Evolutionary conservation across 2,888 invertebrate species (phyloP).

Genomic region (Smittia sp.): DNA sequence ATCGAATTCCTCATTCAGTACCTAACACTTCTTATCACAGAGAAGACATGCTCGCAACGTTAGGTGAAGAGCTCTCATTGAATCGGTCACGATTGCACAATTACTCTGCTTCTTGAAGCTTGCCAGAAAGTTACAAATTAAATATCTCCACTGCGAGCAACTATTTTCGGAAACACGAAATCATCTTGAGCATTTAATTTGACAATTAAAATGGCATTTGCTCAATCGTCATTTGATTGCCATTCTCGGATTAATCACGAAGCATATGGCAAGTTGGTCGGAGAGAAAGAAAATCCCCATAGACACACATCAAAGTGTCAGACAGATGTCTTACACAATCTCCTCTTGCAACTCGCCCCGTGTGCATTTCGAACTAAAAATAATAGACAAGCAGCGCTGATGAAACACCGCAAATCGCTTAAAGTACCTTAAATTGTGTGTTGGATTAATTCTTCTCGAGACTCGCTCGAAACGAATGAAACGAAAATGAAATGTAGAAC

Average conservation of each 20-base stretch:
- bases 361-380: neutral
- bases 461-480: neutral
- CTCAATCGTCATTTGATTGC: constrained; percentile 10
- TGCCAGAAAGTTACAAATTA: constrained; percentile 1
- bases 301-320: constrained; percentile 6
- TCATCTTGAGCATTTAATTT: constrained; percentile 18
- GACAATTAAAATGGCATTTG: constrained; percentile 28
- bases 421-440: constrained; percentile 8
- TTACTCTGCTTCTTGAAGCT: neutral
- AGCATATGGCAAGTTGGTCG: constrained; percentile 27
- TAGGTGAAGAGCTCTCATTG: neutral
- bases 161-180: neutral
- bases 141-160: neutral
- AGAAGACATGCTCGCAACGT: too few species aligned
- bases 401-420: constrained; percentile 16
- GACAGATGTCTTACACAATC: constrained; percentile 4
- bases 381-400: constrained; percentile 17
- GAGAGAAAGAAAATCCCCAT: neutral
- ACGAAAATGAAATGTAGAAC: neutral
- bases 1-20: too few species aligned
- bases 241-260: constrained; percentile 16
- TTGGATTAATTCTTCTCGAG: neutral
- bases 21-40: too few species aligned
- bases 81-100: constrained; percentile 22
- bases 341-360: neutral